Percentiles rank a stretch among this genome's conserved stretches.
These are phyloP conservation scores for Lindbergichthys nudifrons DNA, from an alignment of 2,797 vertebrate species.

Conservation along the genomic window DNA sequence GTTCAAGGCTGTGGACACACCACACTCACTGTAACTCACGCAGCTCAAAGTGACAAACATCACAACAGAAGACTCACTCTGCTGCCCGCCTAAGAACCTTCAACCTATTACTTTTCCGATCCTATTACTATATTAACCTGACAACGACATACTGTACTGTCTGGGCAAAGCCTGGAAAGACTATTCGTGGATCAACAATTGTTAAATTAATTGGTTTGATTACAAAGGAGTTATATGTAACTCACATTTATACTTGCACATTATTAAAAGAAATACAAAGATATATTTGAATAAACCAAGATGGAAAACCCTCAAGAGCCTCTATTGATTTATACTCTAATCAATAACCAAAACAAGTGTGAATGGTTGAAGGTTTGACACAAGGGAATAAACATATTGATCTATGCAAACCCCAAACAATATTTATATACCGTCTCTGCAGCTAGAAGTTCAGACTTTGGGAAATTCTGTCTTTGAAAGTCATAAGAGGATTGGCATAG, in stretches of 20 bases:
- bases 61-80: slow-evolving; percentile 22
- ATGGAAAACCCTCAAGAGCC: not conserved
- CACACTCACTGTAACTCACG: slow-evolving; percentile 33
- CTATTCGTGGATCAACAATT: slow-evolving; percentile 21
- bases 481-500: not conserved
- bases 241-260: not conserved
- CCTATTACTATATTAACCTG: slow-evolving; percentile 45
- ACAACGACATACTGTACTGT: slow-evolving; percentile 14
- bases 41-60: slow-evolving; percentile 43
- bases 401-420: not conserved
- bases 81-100: slow-evolving; percentile 7
- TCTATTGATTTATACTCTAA: slow-evolving; percentile 20
- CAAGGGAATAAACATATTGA: slow-evolving; percentile 13
- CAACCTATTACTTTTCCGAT: slow-evolving; percentile 39
- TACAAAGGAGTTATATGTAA: too few species aligned
- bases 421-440: not conserved
- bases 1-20: slow-evolving; percentile 36
- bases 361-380: not conserved
- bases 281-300: slow-evolving; percentile 1
- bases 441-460: not conserved
- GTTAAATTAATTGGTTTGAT: slow-evolving; percentile 11
- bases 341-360: slow-evolving; percentile 15
- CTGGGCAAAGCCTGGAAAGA: slow-evolving; percentile 23
- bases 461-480: not conserved
- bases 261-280: not conserved